Conservation (phyloP, 53 echinoderm and acorn worm genomes). For the Arbacia lixula region DNA sequence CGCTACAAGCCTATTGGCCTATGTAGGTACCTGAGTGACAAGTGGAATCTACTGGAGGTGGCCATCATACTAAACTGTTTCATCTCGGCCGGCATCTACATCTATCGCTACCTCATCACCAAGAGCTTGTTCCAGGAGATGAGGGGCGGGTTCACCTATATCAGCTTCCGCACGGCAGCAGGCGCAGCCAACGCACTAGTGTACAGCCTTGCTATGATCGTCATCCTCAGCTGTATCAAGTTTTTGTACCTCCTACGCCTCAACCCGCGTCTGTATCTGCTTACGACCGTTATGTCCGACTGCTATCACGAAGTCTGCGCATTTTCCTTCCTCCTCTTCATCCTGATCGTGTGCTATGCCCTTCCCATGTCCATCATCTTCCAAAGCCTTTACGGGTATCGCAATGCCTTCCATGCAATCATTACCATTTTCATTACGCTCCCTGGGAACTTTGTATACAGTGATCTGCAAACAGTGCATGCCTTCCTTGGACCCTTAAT, state of each 20-base stretch:
- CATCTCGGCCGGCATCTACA: slow-evolving; percentile 64
- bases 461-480: slow-evolving; percentile 45
- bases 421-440: slow-evolving; percentile 67
- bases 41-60: slow-evolving; percentile 84
- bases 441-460: slow-evolving; percentile 74
- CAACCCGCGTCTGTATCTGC: slow-evolving; percentile 86
- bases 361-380: slow-evolving; percentile 67
- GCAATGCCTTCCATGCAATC: slow-evolving; percentile 60
- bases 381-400: slow-evolving; percentile 59
- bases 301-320: slow-evolving; percentile 58
- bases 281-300: slow-evolving; percentile 72
- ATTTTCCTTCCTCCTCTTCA: slow-evolving; percentile 56
- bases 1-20: slow-evolving; percentile 48
- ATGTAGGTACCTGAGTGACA: slow-evolving; percentile 55
- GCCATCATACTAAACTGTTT: slow-evolving; percentile 62
- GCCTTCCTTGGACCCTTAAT: slow-evolving; percentile 57
- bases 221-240: slow-evolving; percentile 82
- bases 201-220: slow-evolving; percentile 70
- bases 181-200: slow-evolving; percentile 60
- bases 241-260: slow-evolving; percentile 81
- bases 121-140: slow-evolving; percentile 54
- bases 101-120: slow-evolving; percentile 64
- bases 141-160: slow-evolving; percentile 39
- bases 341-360: slow-evolving; percentile 65
- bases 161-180: slow-evolving; percentile 75